phyloP scores from a whole-genome alignment of 2,888 invertebrate species.

The Macaria notata region DNA sequence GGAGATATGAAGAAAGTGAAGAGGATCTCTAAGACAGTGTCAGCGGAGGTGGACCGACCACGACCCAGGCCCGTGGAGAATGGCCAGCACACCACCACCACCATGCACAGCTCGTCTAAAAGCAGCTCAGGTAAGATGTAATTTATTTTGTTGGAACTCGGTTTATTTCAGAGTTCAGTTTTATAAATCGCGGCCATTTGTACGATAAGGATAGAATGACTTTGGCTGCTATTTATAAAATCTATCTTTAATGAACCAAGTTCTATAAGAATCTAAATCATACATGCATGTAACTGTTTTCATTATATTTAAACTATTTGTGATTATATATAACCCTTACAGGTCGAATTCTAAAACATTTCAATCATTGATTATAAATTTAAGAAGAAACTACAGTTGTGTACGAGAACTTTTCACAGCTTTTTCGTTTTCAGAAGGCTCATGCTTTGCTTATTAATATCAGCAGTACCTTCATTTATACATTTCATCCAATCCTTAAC shows the following conservation, averaged over 20 bases:
- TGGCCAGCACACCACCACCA: slow-evolving; percentile 39
- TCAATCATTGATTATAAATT: too few relatives aligned
- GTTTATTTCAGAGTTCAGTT: not conserved
- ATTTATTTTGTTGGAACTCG: not conserved
- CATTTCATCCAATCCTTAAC: not conserved
- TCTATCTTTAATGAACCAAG: too few relatives aligned
- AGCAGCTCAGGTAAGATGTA: slow-evolving; percentile 50
- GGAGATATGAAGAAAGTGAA: slow-evolving; percentile 64
- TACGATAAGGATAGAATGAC: too few relatives aligned
- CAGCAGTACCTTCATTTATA: not conserved
- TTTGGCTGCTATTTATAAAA: too few relatives aligned
- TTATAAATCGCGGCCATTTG: too few relatives aligned
- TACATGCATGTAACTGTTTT: too few relatives aligned
- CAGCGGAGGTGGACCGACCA: slow-evolving; percentile 57
- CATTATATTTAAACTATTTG: too few relatives aligned
- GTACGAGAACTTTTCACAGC: not conserved
- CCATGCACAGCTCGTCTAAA: slow-evolving; percentile 50
- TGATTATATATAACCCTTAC: too few relatives aligned
- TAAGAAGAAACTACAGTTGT: not conserved
- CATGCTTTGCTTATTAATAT: not conserved
- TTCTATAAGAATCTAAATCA: too few relatives aligned
- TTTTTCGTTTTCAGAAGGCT: not conserved
- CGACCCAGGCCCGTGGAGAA: slow-evolving; percentile 58
- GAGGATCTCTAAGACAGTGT: slow-evolving; percentile 57
- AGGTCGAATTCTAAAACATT: too few relatives aligned